Evolutionary conservation across 2,888 invertebrate species (phyloP).

Genomic region (Leptinotarsa haldemani): DNA sequence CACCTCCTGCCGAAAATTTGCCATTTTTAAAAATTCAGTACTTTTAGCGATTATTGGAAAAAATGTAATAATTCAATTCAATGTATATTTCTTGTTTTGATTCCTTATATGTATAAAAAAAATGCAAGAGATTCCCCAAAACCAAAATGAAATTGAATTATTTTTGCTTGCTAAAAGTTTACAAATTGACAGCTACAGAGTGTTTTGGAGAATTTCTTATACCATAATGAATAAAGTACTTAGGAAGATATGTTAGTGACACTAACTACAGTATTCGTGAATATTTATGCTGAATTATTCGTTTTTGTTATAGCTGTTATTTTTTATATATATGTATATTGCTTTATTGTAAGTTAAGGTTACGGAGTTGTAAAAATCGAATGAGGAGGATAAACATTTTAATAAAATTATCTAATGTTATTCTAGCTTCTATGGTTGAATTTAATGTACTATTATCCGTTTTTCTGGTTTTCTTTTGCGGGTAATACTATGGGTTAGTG

Average conservation of each 20-base stretch:
- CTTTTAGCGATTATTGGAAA: conserved; percentile 30
- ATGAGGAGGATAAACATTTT: conserved; percentile 51
- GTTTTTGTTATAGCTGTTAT: conserved; percentile 56
- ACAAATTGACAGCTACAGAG: conserved; percentile 25
- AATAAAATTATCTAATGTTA: conserved; percentile 48
- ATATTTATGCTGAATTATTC: conserved; percentile 49
- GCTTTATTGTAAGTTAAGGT: conserved; percentile 59
- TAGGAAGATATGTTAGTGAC: conserved; percentile 46
- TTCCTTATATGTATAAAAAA: conserved; percentile 43
- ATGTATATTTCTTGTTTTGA: conserved; percentile 42
- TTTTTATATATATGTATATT: conserved; percentile 51
- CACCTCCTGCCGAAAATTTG: conserved; percentile 39
- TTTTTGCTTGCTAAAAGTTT: conserved; percentile 44
- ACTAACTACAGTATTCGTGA: conserved; percentile 52
- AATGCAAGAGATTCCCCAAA: conserved; percentile 37
- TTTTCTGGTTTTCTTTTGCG: conserved; percentile 26
- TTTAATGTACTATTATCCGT: conserved; percentile 11
- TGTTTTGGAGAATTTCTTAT: conserved; percentile 32
- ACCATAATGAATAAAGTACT: conserved; percentile 45
- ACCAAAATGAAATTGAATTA: conserved; percentile 33
- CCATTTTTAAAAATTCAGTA: conserved; percentile 37
- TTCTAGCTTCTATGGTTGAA: conserved; percentile 51
- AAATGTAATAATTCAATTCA: conserved; percentile 45
- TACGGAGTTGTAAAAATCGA: conserved; percentile 60
- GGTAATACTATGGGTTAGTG: conserved; percentile 54